Evolutionary conservation across 2,888 invertebrate species (phyloP).

Genomic region (Empis stercorea): DNA sequence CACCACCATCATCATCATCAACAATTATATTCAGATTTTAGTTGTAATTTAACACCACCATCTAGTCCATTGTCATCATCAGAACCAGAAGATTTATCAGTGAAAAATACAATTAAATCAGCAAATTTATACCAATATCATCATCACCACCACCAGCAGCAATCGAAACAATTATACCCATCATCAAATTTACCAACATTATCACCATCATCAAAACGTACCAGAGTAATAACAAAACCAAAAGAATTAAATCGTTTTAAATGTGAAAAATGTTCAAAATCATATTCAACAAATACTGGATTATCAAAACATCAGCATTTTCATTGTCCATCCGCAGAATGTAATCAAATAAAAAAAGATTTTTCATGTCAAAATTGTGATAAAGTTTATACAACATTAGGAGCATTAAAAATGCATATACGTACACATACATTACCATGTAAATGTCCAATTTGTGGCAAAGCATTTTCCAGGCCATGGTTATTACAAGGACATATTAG

Average conservation of each 20-base stretch:
- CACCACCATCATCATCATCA: slow-evolving; percentile 20
- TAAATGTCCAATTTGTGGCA: slow-evolving; percentile 34
- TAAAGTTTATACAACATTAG: slow-evolving; percentile 31
- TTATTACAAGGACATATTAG: slow-evolving; percentile 33
- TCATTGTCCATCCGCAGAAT: slow-evolving; percentile 78
- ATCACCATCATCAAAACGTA: neutral
- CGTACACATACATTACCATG: slow-evolving; percentile 34
- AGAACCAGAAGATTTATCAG: slow-evolving; percentile 33
- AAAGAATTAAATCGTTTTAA: slow-evolving; percentile 43
- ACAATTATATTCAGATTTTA: slow-evolving; percentile 14
- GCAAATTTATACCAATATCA: slow-evolving; percentile 20
- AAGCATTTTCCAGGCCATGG: slow-evolving; percentile 35
- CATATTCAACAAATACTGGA: slow-evolving; percentile 91
- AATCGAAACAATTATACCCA: slow-evolving; percentile 7
- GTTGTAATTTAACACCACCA: slow-evolving; percentile 28
- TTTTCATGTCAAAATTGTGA: slow-evolving; percentile 32
- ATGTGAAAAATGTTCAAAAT: slow-evolving; percentile 85
- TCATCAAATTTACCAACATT: neutral
- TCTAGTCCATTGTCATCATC: slow-evolving; percentile 24
- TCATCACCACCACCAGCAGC: slow-evolving; percentile 6
- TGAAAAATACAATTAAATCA: slow-evolving; percentile 26
- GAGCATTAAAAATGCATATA: slow-evolving; percentile 35
- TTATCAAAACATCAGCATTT: slow-evolving; percentile 91
- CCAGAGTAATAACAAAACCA: slow-evolving; percentile 10
- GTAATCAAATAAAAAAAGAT: slow-evolving; percentile 72